Base-by-base conservation (phyloP, 1,140 invertebrate genomes). In the Himalopsyche phryganea region DNA sequence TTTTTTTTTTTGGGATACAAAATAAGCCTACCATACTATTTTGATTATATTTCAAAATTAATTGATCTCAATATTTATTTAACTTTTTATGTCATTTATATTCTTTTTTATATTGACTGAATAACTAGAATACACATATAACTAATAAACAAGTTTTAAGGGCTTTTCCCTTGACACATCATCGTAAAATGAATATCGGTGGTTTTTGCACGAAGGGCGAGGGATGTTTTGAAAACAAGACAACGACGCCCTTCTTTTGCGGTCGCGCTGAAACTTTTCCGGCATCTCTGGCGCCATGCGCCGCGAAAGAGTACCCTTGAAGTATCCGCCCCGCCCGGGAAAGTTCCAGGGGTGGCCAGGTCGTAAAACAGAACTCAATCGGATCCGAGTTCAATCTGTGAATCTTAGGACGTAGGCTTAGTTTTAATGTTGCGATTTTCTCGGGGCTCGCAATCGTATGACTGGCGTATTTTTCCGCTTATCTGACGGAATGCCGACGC, bases 281-380 rank as follows among this genome's bases (percentile, higher is more conserved):
- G 42, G 51, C 36, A 42, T 47, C 44, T 10, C 6, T 48, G 54
- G 47, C 54, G 54, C 54, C 54, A n/a, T n/a, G n/a, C n/a, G n/a
- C n/a, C n/a, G n/a, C n/a, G n/a, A 57, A n/a, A 10, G 9, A 15
- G 10, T 32, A 7, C 53, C 5, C 41, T 28, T 33, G 10, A n/a
- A 41, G 9, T n/a, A 36, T 23, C 38, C 38, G 11, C 14, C 38
- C 46, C 38, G 19, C 44, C 45, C 14, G n/a, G 19, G 36, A 14
- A n/a, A 42, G 4, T 40, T 40, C 11, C 11, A 40, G 15, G 13
- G 44, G 14, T 28, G 17, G 17, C 38, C 33, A 13, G 40, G 52
- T 64, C 61, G 58, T 64, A 64, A 64, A 60, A 58, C 54, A 60
- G 58, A 56, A 60, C 58, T 60, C 61, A 64, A 60, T 64, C 58